Conservation (phyloP, 2,888 invertebrate genomes). For the Hypercompe scribonia region DNA sequence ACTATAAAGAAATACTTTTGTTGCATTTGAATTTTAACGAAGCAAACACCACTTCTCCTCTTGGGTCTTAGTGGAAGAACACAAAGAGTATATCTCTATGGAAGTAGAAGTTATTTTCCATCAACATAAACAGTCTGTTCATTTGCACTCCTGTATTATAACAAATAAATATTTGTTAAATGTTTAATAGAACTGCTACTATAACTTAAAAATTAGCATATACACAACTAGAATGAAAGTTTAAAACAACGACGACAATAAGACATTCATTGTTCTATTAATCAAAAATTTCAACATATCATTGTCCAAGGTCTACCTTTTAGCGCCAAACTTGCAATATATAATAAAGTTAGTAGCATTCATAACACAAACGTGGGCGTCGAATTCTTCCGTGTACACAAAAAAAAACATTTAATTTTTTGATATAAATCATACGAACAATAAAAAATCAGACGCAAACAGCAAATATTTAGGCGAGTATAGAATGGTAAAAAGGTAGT, state of each 20-base stretch:
- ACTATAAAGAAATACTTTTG: too few species aligned
- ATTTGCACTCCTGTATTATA: too few species aligned
- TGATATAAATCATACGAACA: slow-evolving; percentile 35
- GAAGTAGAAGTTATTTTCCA: too few species aligned
- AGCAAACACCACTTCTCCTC: too few species aligned
- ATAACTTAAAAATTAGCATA: not conserved
- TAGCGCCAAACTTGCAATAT: slow-evolving; percentile 14
- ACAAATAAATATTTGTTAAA: too few species aligned
- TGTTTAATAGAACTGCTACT: not conserved
- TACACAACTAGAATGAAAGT: not conserved
- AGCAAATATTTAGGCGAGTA: not conserved
- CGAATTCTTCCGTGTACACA: slow-evolving; percentile 32
- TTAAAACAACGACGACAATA: not conserved
- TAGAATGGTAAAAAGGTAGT: not conserved
- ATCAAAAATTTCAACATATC: not conserved
- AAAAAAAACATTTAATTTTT: slow-evolving; percentile 24
- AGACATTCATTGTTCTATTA: not conserved
- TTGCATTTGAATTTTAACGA: too few species aligned
- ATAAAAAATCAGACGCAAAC: slow-evolving; percentile 2
- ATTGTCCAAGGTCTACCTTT: slow-evolving; percentile 14
- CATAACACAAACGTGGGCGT: slow-evolving; percentile 36
- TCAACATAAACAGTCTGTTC: too few species aligned
- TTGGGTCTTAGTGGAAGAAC: too few species aligned
- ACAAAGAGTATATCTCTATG: too few species aligned
- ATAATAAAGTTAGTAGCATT: slow-evolving; percentile 13